A percentile compares a stretch with the other conserved stretches of the same genome.
Evolutionary conservation across 2,113 vertebrate species (phyloP).

Genomic region (Pionites leucogaster): DNA sequence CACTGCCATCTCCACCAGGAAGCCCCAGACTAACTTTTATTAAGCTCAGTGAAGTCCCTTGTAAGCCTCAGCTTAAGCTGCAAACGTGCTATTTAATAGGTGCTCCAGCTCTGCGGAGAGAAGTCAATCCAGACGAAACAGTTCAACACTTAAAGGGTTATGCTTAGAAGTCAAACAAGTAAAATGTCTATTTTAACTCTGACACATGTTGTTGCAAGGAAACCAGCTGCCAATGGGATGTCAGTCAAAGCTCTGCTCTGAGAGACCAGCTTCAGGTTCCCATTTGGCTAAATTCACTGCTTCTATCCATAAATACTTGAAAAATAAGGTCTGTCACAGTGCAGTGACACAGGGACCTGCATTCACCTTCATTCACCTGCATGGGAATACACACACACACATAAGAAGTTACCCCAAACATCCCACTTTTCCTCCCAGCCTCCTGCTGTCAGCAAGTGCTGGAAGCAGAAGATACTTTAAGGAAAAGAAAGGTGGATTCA

Average conservation of each 20-base stretch:
- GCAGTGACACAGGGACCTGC: neutral
- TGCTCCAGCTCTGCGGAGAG: neutral
- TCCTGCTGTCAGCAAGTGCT: neutral
- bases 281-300: neutral
- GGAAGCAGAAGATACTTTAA: neutral
- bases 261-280: neutral
- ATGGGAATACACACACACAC: neutral
- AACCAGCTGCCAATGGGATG: neutral
- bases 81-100: neutral
- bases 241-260: neutral
- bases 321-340: neutral
- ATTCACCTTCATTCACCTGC: neutral
- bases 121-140: neutral
- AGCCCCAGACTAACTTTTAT: neutral
- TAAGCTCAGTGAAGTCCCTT: neutral
- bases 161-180: neutral
- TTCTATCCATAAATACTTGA: neutral
- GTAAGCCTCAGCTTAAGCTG: neutral
- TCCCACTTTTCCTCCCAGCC: neutral
- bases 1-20: neutral
- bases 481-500: neutral
- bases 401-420: neutral
- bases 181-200: neutral
- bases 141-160: neutral
- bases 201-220: neutral